A percentile compares a stretch with the other conserved stretches of the same genome.
phyloP scores from a whole-genome alignment of 2,113 vertebrate species.

The Ammodytes marinus region DNA sequence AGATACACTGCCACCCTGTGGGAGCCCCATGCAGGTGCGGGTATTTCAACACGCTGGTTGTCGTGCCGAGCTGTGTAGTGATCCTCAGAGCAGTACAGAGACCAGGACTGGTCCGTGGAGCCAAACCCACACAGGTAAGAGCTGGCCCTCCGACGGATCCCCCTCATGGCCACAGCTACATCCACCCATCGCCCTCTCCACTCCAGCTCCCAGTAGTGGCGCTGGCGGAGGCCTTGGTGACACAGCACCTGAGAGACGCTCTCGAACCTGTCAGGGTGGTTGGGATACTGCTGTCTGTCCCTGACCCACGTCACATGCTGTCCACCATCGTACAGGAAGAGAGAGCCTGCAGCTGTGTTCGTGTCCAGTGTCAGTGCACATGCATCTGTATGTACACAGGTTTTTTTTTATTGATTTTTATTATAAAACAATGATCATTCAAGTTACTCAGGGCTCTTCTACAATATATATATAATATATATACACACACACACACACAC shows the following conservation, averaged over 20 bases:
- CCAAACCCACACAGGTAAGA: constrained; percentile 46
- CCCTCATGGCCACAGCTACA: constrained; percentile 9
- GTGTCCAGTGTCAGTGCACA: constrained; percentile 21
- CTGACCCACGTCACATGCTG: constrained; percentile 49
- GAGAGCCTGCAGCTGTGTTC: constrained; percentile 40
- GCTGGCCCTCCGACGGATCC: constrained; percentile 31
- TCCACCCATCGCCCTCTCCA: constrained; percentile 56
- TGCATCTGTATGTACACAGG: constrained; percentile 27
- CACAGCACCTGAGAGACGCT: constrained; percentile 56
- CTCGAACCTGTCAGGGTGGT: constrained; percentile 53
- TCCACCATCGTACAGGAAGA: constrained; percentile 38
- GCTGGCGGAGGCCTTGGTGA: constrained; percentile 28
- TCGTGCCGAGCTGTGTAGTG: constrained; percentile 38
- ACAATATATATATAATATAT: too few relatives aligned
- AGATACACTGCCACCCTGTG: constrained; percentile 38
- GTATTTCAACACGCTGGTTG: not conserved
- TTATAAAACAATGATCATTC: not conserved
- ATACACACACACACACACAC: too few relatives aligned
- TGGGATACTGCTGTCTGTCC: constrained; percentile 26
- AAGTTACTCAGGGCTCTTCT: too few relatives aligned
- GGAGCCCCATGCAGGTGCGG: constrained; percentile 20
- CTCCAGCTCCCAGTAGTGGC: constrained; percentile 60
- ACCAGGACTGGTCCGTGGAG: constrained; percentile 52
- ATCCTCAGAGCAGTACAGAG: constrained; percentile 48
- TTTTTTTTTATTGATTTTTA: not conserved